Evolutionary conservation across 2,888 invertebrate genomes (phyloP), one percentile per base, ranked within the genome.

Genomic region (Lordiphosa andalusiaca): DNA sequence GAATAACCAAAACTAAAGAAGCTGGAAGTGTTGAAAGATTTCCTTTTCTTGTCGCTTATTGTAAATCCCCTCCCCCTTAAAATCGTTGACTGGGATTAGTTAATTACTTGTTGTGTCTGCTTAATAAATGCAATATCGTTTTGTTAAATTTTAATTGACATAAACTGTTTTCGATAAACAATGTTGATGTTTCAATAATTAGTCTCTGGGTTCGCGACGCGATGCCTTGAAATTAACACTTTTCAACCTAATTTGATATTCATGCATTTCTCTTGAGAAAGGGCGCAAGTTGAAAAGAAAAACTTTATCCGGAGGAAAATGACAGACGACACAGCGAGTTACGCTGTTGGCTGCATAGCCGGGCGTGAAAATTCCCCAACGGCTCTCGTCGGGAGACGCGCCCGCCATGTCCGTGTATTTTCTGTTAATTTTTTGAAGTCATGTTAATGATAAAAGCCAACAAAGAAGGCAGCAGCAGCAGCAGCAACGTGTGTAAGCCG

Each of bases 371-470:
- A 83, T 77, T 83, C 84, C 83, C 76, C 63, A 75, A 50, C 65
- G 35, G 69, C 35, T 57, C 46, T 36, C 40, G 40, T 41, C 40
- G 16, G 38, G 42, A 46, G 19, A 46, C 12, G 12, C 13, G 12
- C 13, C 13, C 44, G 23, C 12, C n/a, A n/a, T 12, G 40, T 36
- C 48, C 21, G 44, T 42, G 40, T 13, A 48, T 71, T 73, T 67
- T 67, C 56, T 70, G 78, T 83, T 83, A 68, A 73, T 83, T 77
- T 73, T 38, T 49, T 37, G 63, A 73, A 84, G 66, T 62, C 73
- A 71, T 73, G 76, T 77, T 77, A 77, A 84, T 84, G 84, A 84
- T 71, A 71, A 81, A 81, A 77, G 84, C 84, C 77, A 76, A 76
- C 84, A 73, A 73, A 25, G 25, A 30, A 69, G 73, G 9, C 50